These are phyloP conservation scores for Galago senegalensis DNA, from an alignment of 2,797 vertebrate genomes.

Conservation along the genomic window DNA sequence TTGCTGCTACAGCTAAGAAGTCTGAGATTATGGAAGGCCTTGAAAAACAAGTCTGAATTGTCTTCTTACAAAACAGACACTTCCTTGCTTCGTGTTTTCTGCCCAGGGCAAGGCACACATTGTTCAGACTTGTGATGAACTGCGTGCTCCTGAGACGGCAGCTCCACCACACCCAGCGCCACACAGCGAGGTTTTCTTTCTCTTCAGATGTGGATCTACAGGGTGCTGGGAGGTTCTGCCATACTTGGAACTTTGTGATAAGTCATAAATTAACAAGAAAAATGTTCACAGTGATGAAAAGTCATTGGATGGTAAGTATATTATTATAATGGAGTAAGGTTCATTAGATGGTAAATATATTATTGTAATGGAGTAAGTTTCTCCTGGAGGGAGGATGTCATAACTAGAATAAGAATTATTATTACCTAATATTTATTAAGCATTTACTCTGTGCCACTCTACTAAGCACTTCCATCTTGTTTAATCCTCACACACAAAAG, in stretches of 20 bases:
- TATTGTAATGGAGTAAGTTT: background rate
- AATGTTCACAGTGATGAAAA: background rate
- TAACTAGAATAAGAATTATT: background rate
- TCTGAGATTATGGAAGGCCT: conserved; percentile 6
- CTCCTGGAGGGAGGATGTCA: background rate
- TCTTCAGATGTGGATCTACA: conserved; percentile 56
- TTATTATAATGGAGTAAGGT: background rate
- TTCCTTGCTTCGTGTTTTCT: conserved; percentile 60
- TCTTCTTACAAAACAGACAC: conserved; percentile 71
- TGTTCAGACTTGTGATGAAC: conserved; percentile 81
- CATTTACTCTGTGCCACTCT: background rate
- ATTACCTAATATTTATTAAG: conserved; percentile 22
- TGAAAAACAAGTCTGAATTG: conserved; percentile 73
- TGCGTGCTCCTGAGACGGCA: conserved; percentile 45
- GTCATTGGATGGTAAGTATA: conserved; percentile 33
- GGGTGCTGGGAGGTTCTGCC: conserved; percentile 3
- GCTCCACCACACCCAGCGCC: conserved; percentile 47
- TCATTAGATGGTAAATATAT: conserved; percentile 39
- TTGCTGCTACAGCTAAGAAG: background rate
- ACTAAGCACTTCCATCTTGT: conserved; percentile 6
- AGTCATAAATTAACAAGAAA: conserved; percentile 34
- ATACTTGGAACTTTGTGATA: background rate
- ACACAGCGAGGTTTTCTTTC: conserved; percentile 33
- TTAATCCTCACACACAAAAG: conserved; percentile 42
- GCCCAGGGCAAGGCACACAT: background rate